These are phyloP conservation scores for Cyprinodon tularosa DNA, from an alignment of 2,113 vertebrate species.

Conservation along the genomic window DNA sequence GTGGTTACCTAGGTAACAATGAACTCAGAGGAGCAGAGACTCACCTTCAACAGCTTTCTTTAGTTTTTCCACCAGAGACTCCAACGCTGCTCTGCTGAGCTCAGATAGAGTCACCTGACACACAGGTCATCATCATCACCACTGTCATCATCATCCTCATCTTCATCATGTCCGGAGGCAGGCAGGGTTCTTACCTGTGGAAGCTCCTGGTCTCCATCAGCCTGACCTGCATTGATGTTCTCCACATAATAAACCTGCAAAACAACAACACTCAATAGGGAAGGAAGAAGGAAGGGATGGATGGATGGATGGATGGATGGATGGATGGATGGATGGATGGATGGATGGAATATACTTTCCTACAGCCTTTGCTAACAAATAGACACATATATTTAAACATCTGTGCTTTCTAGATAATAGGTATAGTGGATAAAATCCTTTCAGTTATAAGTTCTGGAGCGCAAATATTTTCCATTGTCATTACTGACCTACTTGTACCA, in stretches of 20 bases:
- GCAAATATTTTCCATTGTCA: too few species aligned
- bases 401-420: too few species aligned
- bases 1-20: too few species aligned
- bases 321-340: too few species aligned
- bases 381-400: too few species aligned
- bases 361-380: too few species aligned
- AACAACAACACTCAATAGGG: neutral
- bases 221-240: slow-evolving; percentile 88
- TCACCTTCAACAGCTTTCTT: slow-evolving; percentile 80
- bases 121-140: neutral
- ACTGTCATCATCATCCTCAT: neutral
- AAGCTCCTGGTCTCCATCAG: slow-evolving; percentile 59
- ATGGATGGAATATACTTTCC: neutral
- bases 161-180: neutral
- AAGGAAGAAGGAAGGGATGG: too few species aligned
- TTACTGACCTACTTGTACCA: too few species aligned
- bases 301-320: too few species aligned
- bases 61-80: slow-evolving; percentile 83
- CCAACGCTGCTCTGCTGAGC: slow-evolving; percentile 81
- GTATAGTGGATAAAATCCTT: too few species aligned
- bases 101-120: slow-evolving; percentile 83
- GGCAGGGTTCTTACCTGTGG: slow-evolving; percentile 28
- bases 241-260: slow-evolving; percentile 88
- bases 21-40: neutral
- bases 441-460: too few species aligned